These are phyloP conservation scores for Drosophila albomicans DNA, from an alignment of 1,140 invertebrate genomes.

Conservation along the genomic window DNA sequence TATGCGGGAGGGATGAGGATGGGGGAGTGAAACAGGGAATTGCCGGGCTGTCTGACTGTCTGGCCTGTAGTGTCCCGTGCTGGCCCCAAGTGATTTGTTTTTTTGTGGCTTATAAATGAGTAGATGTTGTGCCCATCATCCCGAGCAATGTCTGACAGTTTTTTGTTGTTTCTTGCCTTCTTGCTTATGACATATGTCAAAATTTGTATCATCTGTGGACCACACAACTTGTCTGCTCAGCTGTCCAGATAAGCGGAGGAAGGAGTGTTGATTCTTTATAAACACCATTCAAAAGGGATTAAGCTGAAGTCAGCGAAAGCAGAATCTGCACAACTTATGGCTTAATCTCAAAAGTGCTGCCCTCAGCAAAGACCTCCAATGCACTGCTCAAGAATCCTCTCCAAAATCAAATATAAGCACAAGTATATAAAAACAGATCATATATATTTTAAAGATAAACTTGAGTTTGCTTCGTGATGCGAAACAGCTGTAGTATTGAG, in stretches of 20 bases:
- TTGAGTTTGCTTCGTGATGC: constrained; percentile 2
- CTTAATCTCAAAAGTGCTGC: constrained; percentile 24
- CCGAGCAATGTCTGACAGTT: constrained; percentile 9
- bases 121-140: not conserved
- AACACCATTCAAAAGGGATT: constrained; percentile 47
- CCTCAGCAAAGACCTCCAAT: constrained; percentile 9
- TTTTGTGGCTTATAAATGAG: constrained; percentile 70
- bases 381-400: too few relatives aligned
- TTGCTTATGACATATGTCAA: constrained; percentile 79
- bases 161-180: constrained; percentile 32
- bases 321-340: constrained; percentile 28
- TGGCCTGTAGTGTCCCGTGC: constrained; percentile 16
- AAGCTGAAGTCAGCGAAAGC: constrained; percentile 49
- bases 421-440: not conserved
- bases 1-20: not conserved
- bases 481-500: constrained; percentile 11
- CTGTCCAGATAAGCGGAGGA: constrained; percentile 58
- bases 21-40: constrained; percentile 3
- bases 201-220: constrained; percentile 51
- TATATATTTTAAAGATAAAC: constrained; percentile 1
- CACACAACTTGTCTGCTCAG: constrained; percentile 40
- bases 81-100: constrained; percentile 79
- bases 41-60: too few relatives aligned
- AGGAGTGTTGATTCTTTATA: constrained; percentile 27
- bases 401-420: not conserved